These are phyloP conservation scores for Caranx ignobilis DNA, from an alignment of 2,113 vertebrate species.

Conservation along the genomic window DNA sequence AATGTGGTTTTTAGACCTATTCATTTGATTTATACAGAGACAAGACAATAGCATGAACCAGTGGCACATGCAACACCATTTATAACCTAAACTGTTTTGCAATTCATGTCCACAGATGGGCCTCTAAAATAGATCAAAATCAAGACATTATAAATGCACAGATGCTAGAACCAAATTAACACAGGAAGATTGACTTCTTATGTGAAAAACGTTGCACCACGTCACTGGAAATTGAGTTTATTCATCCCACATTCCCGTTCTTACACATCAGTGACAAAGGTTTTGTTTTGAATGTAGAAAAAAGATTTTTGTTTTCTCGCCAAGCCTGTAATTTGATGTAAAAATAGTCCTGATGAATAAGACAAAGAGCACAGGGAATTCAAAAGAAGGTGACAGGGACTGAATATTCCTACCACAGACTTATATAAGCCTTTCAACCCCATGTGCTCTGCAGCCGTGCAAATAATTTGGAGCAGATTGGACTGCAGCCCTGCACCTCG, in stretches of 20 bases:
- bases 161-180: not conserved
- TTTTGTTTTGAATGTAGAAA: constrained; percentile 34
- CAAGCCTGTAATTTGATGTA: constrained; percentile 22
- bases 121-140: not conserved
- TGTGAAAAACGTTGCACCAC: constrained; percentile 5
- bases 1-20: too few species aligned
- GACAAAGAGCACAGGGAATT: constrained; percentile 53
- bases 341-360: constrained; percentile 47
- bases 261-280: not conserved
- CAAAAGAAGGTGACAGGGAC: constrained; percentile 65
- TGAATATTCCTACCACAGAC: constrained; percentile 74
- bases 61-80: not conserved
- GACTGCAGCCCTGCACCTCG: constrained; percentile 57
- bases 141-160: not conserved
- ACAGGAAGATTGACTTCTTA: not conserved
- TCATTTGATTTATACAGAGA: too few species aligned
- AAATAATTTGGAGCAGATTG: constrained; percentile 75
- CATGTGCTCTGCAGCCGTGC: constrained; percentile 78
- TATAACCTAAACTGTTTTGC: too few species aligned
- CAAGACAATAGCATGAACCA: not conserved
- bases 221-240: not conserved
- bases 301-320: not conserved
- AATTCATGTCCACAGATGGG: not conserved
- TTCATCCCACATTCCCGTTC: not conserved
- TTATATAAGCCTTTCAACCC: constrained; percentile 76